Percentiles rank a stretch among this genome's conserved stretches.
These are phyloP conservation scores for Columba janthina DNA, from an alignment of 2,113 vertebrate genomes.

Conservation along the genomic window DNA sequence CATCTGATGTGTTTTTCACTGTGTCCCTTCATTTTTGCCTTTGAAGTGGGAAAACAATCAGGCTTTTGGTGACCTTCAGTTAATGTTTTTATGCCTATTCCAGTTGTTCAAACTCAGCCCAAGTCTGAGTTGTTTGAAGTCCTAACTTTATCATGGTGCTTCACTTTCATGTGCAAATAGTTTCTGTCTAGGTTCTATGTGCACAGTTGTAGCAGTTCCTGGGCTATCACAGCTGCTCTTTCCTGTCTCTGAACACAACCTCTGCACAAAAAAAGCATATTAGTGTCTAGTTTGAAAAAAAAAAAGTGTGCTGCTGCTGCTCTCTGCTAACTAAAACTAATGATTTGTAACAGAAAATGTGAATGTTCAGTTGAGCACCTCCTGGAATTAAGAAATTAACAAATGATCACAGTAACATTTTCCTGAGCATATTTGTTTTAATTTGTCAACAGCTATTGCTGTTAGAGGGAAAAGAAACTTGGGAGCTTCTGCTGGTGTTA, in stretches of 20 bases:
- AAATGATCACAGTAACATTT: background rate
- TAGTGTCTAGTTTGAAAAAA: background rate
- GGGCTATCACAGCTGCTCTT: background rate
- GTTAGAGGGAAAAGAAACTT: background rate
- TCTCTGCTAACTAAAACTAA: background rate
- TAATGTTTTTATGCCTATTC: background rate
- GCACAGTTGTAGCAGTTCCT: background rate
- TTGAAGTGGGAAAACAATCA: background rate
- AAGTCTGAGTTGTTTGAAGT: background rate
- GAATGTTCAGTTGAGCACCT: background rate
- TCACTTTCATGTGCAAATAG: background rate
- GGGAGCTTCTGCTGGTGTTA: background rate
- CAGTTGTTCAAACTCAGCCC: background rate
- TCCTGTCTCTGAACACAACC: background rate
- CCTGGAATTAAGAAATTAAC: background rate
- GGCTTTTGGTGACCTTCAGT: background rate
- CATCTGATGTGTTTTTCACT: background rate
- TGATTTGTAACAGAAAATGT: background rate
- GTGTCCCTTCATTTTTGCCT: background rate
- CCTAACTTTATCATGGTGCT: background rate
- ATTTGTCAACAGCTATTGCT: background rate
- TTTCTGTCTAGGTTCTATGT: background rate
- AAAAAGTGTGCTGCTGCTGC: background rate
- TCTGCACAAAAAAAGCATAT: background rate
- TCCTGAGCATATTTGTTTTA: background rate